These are phyloP conservation scores for Leptinotarsa rubiginosa DNA, from an alignment of 2,888 invertebrate species.

Conservation along the genomic window DNA sequence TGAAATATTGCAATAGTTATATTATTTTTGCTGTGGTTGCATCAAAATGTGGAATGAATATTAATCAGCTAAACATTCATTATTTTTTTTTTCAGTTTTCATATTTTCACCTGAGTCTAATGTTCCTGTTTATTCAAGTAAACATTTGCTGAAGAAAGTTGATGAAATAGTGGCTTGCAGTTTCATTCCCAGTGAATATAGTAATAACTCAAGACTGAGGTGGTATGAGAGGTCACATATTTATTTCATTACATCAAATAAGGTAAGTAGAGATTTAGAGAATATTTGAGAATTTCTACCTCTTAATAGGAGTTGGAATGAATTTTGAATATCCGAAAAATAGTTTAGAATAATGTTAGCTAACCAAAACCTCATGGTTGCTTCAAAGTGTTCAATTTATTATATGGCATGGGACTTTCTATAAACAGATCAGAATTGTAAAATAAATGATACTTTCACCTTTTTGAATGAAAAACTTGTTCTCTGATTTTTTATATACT, in stretches of 20 bases:
- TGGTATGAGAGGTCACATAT: slow-evolving; percentile 75
- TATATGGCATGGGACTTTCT: too few species aligned
- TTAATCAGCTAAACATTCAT: neutral
- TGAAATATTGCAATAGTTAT: too few species aligned
- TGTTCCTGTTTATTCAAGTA: slow-evolving; percentile 68
- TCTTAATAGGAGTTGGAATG: too few species aligned
- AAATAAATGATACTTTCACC: too few species aligned
- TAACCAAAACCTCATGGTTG: too few species aligned
- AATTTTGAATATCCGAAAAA: slow-evolving; percentile 14
- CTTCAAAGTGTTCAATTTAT: too few species aligned
- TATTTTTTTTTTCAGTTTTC: slow-evolving; percentile 68
- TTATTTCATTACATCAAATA: slow-evolving; percentile 72
- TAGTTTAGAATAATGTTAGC: too few species aligned
- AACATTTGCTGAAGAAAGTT: slow-evolving; percentile 65
- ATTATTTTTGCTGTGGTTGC: too few species aligned
- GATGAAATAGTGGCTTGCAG: slow-evolving; percentile 67
- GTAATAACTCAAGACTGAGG: slow-evolving; percentile 63
- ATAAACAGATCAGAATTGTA: too few species aligned
- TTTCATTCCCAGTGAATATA: slow-evolving; percentile 71
- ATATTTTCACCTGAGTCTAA: slow-evolving; percentile 74
- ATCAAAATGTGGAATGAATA: neutral
- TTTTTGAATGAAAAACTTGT: too few species aligned
- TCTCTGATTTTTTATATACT: too few species aligned
- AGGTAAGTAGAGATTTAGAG: slow-evolving; percentile 64
- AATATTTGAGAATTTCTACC: neutral